Conservation (phyloP, 2,113 vertebrate species). For the Jaculus jaculus region DNA sequence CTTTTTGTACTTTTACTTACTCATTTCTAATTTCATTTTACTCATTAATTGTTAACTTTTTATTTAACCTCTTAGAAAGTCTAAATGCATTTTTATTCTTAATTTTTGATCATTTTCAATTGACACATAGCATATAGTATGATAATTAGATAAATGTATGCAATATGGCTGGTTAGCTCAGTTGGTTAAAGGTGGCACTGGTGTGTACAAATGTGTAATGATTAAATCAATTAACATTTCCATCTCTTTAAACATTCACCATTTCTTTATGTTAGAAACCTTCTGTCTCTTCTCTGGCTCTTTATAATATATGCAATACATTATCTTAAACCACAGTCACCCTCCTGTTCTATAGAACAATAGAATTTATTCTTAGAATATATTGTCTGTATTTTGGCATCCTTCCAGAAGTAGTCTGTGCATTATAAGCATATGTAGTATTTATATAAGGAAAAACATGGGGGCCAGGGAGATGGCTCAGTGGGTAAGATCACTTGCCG, state of each 20-base stretch:
- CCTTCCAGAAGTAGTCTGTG: not conserved
- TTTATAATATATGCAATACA: not conserved
- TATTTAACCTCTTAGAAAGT: not conserved
- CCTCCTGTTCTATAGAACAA: not conserved
- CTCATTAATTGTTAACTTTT: not conserved
- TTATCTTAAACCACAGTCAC: not conserved
- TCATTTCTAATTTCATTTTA: not conserved
- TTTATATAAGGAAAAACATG: not conserved
- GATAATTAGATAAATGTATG: not conserved
- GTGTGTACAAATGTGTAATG: not conserved
- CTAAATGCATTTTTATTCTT: not conserved
- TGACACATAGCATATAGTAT: not conserved
- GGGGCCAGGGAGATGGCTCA: no score
- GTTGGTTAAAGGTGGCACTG: no score
- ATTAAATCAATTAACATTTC: not conserved
- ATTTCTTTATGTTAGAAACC: not conserved
- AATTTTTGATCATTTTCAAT: not conserved
- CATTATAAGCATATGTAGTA: not conserved
- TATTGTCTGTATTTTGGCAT: not conserved
- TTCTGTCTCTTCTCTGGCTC: not conserved
- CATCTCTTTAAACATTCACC: not conserved
- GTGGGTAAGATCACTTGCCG: no score
- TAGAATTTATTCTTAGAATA: not conserved
- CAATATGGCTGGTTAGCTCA: no score
- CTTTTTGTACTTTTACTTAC: not conserved